Evolutionary conservation across 1,140 invertebrate genomes (phyloP), one percentile per base, ranked within the genome.

Genomic region (Heliconius eleuchia): DNA sequence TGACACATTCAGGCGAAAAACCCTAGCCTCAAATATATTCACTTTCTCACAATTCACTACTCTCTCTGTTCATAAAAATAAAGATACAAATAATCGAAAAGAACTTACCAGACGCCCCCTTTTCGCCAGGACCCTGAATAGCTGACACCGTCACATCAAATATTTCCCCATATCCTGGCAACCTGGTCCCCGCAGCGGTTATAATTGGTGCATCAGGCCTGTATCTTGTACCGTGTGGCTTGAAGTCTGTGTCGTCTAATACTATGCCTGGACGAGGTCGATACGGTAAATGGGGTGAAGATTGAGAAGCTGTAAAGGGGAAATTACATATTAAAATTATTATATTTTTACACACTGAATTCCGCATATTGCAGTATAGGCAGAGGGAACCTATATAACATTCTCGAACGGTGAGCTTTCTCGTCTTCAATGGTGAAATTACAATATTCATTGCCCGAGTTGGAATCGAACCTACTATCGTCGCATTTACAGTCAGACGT

Each of bases 81-180:
- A 27, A 72, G 3, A n/a, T 42, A 9, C 71, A 80, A 27, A 34
- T 3, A n/a, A 7, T 57, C n/a, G 8, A 9, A 55, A 57, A 23
- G 8, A 23, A 72, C 76, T 57, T 34, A 85, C 84, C 85, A 27
- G 84, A 66, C 34, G n/a, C 55, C 7, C 86, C 92, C 18, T 95
- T 94, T 83, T 95, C 95, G 9, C 97, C 97, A 1, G 97, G 97
- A 66, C 97, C 97, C 89, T 98, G 98, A 74, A 98, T 97, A 5
- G 97, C 98, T 0, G 97, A 98, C 1, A 98, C 96, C 0, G 98
- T 98, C 0, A 98, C 96, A 85, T 98, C 98, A 87, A 98, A 98
- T 39, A 98, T 97, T 86, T 98, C 97, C 6, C 97, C 97, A 79
- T 96, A 95, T 0, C 95, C 95, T 1, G 94, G 95, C 46, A 94